A percentile compares a stretch with the other conserved stretches of the same genome.
phyloP scores from a whole-genome alignment of 1,140 invertebrate genomes.

The Mesaphorura yosii region DNA sequence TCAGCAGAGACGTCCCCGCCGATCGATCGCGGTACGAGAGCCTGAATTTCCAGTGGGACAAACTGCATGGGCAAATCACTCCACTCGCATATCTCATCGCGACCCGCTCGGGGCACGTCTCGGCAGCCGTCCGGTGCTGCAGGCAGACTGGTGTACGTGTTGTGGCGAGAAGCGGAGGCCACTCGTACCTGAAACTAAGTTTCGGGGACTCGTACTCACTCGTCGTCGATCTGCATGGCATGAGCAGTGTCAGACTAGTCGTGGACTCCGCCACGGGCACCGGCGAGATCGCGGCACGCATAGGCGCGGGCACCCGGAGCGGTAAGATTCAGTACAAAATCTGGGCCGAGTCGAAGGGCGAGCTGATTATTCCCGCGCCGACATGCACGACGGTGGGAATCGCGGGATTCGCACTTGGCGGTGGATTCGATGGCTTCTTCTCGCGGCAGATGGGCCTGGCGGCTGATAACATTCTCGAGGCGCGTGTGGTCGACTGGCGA shows the following conservation, averaged over 20 bases:
- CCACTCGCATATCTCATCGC: neutral
- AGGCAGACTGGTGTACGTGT: neutral
- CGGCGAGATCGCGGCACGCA: neutral
- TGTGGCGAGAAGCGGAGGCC: conserved; percentile 1
- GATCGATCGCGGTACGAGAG: neutral
- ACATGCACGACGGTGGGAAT: neutral
- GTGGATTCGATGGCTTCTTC: neutral
- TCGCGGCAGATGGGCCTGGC: neutral
- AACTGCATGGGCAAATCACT: neutral
- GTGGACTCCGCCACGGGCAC: neutral
- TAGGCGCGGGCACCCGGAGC: neutral
- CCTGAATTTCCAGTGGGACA: neutral
- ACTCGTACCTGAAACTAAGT: neutral
- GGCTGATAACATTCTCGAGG: neutral
- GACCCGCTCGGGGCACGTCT: neutral
- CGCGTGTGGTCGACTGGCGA: neutral
- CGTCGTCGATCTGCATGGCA: neutral
- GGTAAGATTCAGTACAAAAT: neutral
- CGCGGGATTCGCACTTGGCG: neutral
- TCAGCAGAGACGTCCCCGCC: neutral
- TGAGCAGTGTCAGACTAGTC: neutral
- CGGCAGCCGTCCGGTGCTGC: neutral
- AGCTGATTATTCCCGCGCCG: no score
- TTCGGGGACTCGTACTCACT: neutral
- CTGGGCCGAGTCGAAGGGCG: no score